Conservation (phyloP, 2,888 invertebrate genomes). For the Lamproptera curius region DNA sequence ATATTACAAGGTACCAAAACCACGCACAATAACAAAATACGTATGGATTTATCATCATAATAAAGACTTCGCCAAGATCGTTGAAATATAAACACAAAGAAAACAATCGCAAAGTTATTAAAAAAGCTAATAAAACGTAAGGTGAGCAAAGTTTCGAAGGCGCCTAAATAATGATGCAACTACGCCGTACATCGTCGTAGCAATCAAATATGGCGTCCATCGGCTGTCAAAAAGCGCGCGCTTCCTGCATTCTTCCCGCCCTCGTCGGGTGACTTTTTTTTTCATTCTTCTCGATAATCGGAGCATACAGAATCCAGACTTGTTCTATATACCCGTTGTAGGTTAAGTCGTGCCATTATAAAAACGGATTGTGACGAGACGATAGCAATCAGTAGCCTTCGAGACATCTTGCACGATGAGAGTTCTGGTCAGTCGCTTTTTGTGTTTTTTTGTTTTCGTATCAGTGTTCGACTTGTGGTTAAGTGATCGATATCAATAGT, state of each 20-base stretch:
- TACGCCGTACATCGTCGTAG: constrained; percentile 9
- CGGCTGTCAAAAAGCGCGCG: constrained; percentile 49
- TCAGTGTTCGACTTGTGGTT: constrained; percentile 21
- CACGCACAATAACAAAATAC: too few relatives aligned
- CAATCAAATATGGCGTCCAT: constrained; percentile 38
- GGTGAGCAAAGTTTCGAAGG: constrained; percentile 1
- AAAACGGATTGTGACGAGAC: constrained; percentile 46
- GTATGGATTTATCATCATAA: too few relatives aligned
- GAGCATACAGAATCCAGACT: constrained; percentile 38
- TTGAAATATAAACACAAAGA: too few relatives aligned
- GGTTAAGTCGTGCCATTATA: constrained; percentile 46
- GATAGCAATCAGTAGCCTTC: constrained; percentile 62
- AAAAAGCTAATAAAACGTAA: background rate
- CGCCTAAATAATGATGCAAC: constrained; percentile 16
- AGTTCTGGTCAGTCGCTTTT: constrained; percentile 60
- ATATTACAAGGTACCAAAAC: too few relatives aligned
- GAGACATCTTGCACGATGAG: constrained; percentile 56
- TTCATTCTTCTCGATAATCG: constrained; percentile 36
- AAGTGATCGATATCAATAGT: constrained; percentile 3
- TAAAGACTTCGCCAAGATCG: too few relatives aligned
- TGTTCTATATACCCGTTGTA: constrained; percentile 34
- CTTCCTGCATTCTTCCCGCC: constrained; percentile 71
- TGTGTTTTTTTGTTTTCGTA: constrained; percentile 24
- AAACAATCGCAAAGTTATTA: background rate
- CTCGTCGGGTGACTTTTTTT: constrained; percentile 36